Evolutionary conservation across 2,113 vertebrate genomes (phyloP), one percentile per base, ranked within the genome.

Genomic region (Hippoglossus stenolepis): DNA sequence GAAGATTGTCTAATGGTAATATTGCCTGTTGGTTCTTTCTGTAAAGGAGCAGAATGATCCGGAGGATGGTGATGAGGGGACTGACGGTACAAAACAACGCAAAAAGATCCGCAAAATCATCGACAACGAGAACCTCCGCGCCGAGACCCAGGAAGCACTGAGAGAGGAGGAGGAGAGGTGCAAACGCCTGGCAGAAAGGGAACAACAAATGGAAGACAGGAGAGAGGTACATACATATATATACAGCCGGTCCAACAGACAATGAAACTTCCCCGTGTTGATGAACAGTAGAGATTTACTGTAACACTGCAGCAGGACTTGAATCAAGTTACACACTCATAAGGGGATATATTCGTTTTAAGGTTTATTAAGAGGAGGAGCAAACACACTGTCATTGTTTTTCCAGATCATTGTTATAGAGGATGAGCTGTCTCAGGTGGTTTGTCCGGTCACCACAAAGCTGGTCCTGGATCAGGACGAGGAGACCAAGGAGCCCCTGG

Each of bases 61-160:
- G 82, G 88, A 87, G 31, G 88, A 66, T 18, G 17, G 40, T 2
- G 65, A 58, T 0, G 69, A 65, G 0, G 74, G 49, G 2, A 89
- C 91, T 18, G 95, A 96, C 72, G 89, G 88, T 8, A 96, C 96
- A 47, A 98, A 97, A 91, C 95, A 96, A 70, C 95, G 97, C 79
- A 99, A 96, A 85, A 98, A 97, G 93, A 99, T 99, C 87, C 94
- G 97, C n/a, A 96, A 94, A 79, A 98, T 99, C 70, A 92, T 99
- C 64, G 96, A 97, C 73, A 96, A 97, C 61, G 96, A 92, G 77
- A 96, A 97, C 59, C 94, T 99, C 51, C 90, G 97, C 53, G 93
- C 93, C 54, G 97, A 98, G 93, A 98, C 97, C 4, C 97, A 97
- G 89, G 96, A 97, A 88, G 97, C 98, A 0, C 93, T 99, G 68